Evolutionary conservation across 2,113 vertebrate species (phyloP), one percentile per base, ranked within the genome.

Genomic region (Gobio gobio): DNA sequence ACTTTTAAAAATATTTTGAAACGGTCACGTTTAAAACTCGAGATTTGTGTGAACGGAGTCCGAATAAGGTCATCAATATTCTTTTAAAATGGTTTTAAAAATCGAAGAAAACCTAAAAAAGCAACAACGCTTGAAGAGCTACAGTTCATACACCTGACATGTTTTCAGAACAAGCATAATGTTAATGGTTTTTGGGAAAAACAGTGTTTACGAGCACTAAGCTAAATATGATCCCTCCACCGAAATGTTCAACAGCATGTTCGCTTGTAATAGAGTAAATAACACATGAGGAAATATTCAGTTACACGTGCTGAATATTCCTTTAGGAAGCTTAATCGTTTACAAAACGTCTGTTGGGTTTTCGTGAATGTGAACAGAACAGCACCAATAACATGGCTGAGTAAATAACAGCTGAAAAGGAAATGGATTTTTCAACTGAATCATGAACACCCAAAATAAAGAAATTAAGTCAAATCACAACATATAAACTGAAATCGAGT

Each of bases 41-140:
- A 86, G 59, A 56, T 85, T 74, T 72, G 70, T 47, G 3, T 61
- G 22, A 74, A 80, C 82, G 77, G 68, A 80, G 59, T 85, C 29
- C 80, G 83, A 75, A 76, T 81, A 74, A 78, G 51, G 78, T 26
- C 56, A 84, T 59, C 45, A 5, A 10, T 64, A 56, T 81, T 51
- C 74, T 83, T 80, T 78, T 2, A 16, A 78, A 83, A 76, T 20
- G 54, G 45, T 79, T 73, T 86, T 76, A 51, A 72, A 84, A 76
- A 77, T 77, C 26, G 56, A 56, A 77, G 66, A 87, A 85, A 43
- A 80, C 26, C 61, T 72, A 87, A n/a, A 86, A 40, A 68, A 83
- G 78, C 78, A 86, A 84, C 85, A 91, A 83, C 66, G 84, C 87
- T 91, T 91, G 90, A 90, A 91, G 90, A 91, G 91, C 89, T 90